Conservation (phyloP, 2,113 vertebrate genomes). For the Elachura formosa region DNA sequence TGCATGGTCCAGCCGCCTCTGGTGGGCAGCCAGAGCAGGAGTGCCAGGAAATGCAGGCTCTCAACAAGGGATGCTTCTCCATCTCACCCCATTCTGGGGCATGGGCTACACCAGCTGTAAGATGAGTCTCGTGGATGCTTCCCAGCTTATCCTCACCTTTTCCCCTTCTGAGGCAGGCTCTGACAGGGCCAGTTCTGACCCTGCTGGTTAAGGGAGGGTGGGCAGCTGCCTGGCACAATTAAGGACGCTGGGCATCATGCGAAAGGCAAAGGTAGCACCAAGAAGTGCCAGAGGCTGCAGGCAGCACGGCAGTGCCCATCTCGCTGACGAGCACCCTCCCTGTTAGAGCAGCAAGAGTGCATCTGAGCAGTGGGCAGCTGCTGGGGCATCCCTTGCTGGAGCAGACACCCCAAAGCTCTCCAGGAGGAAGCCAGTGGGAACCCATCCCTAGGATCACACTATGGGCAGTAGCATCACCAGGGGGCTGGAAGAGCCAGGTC, state of each 20-base stretch:
- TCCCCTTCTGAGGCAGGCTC: not conserved
- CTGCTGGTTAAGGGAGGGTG: fast-evolving
- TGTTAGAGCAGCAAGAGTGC: not conserved
- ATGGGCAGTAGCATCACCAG: fast-evolving
- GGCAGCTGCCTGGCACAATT: not conserved
- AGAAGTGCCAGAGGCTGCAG: not conserved
- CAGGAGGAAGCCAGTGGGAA: not conserved
- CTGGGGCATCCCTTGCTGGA: not conserved
- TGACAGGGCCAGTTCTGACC: not conserved
- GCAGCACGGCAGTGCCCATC: not conserved
- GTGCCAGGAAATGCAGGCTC: not conserved
- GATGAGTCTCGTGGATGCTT: not conserved
- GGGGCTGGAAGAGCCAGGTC: not conserved
- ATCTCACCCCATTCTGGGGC: not conserved
- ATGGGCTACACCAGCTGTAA: not conserved
- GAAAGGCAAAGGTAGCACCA: conserved; percentile 55
- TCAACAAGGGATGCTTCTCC: not conserved
- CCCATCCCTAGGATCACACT: not conserved
- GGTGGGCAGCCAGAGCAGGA: not conserved
- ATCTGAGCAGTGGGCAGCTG: not conserved
- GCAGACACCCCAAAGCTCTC: not conserved
- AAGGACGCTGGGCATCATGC: not conserved
- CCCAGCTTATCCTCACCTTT: not conserved
- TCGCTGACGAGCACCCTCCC: not conserved
- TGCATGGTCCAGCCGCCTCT: not conserved